Conservation (phyloP, 2,113 vertebrate genomes). For the Oncorhynchus mykiss region DNA sequence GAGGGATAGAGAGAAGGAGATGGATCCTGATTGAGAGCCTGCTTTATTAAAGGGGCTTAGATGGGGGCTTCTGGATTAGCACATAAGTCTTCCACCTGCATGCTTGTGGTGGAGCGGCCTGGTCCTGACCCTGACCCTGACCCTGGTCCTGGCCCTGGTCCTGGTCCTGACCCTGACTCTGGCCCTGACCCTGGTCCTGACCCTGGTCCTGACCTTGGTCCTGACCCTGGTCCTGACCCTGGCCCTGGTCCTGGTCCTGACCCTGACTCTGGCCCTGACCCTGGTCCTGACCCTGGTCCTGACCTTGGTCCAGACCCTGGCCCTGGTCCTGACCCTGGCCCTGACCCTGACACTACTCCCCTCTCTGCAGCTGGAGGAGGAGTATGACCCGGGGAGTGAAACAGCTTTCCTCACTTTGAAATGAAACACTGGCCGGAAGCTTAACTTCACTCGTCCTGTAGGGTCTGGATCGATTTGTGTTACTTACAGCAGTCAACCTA, state of each 20-base stretch:
- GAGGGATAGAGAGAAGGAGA: conserved; percentile 61
- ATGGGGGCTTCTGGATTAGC: conserved; percentile 69
- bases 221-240: background rate
- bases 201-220: conserved; percentile 44
- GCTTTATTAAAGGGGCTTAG: conserved; percentile 76
- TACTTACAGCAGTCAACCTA: conserved; percentile 63
- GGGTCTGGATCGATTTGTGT: conserved; percentile 66
- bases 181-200: no score
- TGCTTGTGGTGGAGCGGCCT: conserved; percentile 59
- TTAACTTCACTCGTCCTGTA: conserved; percentile 61
- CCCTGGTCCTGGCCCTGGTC: no score
- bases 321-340: conserved; percentile 22
- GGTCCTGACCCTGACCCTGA: background rate
- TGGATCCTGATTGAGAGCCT: conserved; percentile 75
- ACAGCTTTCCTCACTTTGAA: conserved; percentile 69
- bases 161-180: no score
- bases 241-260: conserved; percentile 18
- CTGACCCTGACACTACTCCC: no score
- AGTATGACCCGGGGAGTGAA: conserved; percentile 57
- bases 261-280: background rate
- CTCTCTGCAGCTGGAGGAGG: conserved; percentile 50
- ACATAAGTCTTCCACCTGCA: conserved; percentile 75
- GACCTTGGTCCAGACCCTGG: no score
- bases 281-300: conserved; percentile 40
- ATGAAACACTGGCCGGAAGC: conserved; percentile 71